phyloP scores from a whole-genome alignment of 2,797 vertebrate genomes.

The Gallinago solitaria region DNA sequence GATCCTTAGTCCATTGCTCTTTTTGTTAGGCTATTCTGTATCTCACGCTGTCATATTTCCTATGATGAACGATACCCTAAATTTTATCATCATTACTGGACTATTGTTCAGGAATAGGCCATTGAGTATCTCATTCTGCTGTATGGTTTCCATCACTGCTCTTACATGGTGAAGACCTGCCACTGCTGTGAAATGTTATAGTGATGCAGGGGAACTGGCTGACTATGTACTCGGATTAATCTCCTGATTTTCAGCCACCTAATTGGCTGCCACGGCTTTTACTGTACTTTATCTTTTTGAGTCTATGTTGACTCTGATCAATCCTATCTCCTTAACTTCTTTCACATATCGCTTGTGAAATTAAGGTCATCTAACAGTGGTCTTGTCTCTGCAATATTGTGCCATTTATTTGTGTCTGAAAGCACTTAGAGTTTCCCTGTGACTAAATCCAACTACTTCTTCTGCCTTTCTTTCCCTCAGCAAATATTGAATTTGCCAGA shows the following conservation, averaged over 20 bases:
- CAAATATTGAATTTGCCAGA: neutral
- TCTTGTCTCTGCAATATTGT: neutral
- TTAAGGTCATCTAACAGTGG: neutral
- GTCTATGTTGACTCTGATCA: neutral
- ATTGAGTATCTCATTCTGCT: neutral
- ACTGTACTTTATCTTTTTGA: neutral
- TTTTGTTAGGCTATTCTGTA: neutral
- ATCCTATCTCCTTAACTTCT: neutral
- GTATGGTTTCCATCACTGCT: neutral
- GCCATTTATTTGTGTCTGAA: neutral
- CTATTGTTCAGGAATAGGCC: neutral
- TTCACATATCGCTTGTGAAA: neutral
- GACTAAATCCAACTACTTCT: neutral
- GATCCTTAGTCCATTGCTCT: neutral
- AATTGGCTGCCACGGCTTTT: neutral
- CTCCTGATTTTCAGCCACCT: neutral
- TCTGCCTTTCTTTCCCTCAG: neutral
- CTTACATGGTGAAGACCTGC: neutral
- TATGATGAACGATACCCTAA: neutral
- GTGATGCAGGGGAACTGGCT: neutral
- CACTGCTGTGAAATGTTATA: neutral
- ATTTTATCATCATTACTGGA: neutral
- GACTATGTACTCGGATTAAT: neutral
- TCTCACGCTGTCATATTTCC: neutral
- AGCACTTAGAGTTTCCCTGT: neutral